Evolutionary conservation across 2,888 invertebrate genomes (phyloP).

Genomic region (Ellobium chinense): DNA sequence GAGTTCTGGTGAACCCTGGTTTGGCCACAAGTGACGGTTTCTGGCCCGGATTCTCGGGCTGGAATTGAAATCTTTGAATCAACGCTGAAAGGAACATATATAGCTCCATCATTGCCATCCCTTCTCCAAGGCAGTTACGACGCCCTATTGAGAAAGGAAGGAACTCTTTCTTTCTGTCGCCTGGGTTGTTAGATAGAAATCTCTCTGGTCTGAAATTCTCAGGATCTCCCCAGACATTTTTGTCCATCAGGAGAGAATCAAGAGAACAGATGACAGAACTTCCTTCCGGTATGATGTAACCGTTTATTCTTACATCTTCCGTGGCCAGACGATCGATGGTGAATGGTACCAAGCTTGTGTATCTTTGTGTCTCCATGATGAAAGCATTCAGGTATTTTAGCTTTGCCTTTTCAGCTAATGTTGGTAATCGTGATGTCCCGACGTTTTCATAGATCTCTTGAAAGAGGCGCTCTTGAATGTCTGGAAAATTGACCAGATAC

Average conservation of each 20-base stretch:
- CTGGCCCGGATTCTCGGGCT: background rate
- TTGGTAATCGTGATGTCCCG: conserved; percentile 58
- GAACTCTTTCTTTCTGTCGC: conserved; percentile 13
- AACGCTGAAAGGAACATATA: conserved; percentile 17
- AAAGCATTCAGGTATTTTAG: conserved; percentile 66
- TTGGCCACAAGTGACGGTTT: conserved; percentile 15
- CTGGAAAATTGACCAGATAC: conserved; percentile 87
- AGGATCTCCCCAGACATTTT: conserved; percentile 52
- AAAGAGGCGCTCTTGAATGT: conserved; percentile 76
- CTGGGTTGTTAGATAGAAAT: conserved; percentile 47
- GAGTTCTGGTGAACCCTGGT: conserved; percentile 15
- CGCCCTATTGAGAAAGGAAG: conserved; percentile 42
- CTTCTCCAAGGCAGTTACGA: conserved; percentile 35
- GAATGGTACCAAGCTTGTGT: conserved; percentile 58
- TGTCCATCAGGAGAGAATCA: conserved; percentile 51
- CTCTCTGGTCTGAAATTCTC: conserved; percentile 55
- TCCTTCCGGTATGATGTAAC: conserved; percentile 63
- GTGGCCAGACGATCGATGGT: conserved; percentile 53
- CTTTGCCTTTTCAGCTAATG: conserved; percentile 51
- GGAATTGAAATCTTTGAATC: conserved; percentile 28
- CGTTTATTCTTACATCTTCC: conserved; percentile 57
- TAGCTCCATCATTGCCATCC: conserved; percentile 30
- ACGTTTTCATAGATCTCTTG: conserved; percentile 70
- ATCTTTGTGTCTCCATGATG: conserved; percentile 64
- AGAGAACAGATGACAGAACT: conserved; percentile 51